A percentile compares a stretch with the other conserved stretches of the same genome.
Conservation (phyloP, 2,888 invertebrate species). For the Alsophila aescularia region DNA sequence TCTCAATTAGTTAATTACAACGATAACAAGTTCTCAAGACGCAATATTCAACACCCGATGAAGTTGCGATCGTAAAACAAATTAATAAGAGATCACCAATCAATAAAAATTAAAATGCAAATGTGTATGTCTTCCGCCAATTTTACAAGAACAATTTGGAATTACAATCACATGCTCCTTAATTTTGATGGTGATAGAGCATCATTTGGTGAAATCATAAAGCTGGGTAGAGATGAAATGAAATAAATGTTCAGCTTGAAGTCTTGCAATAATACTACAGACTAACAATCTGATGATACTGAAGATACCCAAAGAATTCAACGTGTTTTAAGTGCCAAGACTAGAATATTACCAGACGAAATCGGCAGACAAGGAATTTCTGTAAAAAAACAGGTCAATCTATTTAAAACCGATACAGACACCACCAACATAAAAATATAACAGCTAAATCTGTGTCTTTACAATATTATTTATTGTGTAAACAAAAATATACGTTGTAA, state of each 20-base stretch:
- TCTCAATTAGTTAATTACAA: slow-evolving; percentile 16
- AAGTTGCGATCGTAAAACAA: slow-evolving; percentile 48
- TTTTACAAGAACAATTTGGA: slow-evolving; percentile 42
- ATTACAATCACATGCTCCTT: slow-evolving; percentile 13
- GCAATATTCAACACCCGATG: slow-evolving; percentile 45
- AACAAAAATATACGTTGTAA: slow-evolving; percentile 43
- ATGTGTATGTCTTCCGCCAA: slow-evolving; percentile 52
- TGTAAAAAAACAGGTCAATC: slow-evolving; percentile 46
- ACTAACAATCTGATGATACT: too few species aligned
- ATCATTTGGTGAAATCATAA: background rate
- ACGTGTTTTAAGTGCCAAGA: background rate
- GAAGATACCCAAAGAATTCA: slow-evolving; percentile 25
- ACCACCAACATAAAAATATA: slow-evolving; percentile 42
- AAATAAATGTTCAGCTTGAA: background rate
- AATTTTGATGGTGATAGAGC: slow-evolving; percentile 8
- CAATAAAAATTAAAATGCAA: slow-evolving; percentile 60
- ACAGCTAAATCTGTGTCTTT: slow-evolving; percentile 49
- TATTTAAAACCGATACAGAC: slow-evolving; percentile 45
- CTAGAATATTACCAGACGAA: slow-evolving; percentile 8
- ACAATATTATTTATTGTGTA: slow-evolving; percentile 57
- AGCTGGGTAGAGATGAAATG: too few species aligned
- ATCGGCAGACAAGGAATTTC: slow-evolving; percentile 22
- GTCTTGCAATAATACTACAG: background rate
- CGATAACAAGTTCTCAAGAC: slow-evolving; percentile 35
- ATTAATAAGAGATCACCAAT: slow-evolving; percentile 56